Base-by-base conservation (phyloP, 2,113 vertebrate species). In the Periophthalmus modestus region DNA sequence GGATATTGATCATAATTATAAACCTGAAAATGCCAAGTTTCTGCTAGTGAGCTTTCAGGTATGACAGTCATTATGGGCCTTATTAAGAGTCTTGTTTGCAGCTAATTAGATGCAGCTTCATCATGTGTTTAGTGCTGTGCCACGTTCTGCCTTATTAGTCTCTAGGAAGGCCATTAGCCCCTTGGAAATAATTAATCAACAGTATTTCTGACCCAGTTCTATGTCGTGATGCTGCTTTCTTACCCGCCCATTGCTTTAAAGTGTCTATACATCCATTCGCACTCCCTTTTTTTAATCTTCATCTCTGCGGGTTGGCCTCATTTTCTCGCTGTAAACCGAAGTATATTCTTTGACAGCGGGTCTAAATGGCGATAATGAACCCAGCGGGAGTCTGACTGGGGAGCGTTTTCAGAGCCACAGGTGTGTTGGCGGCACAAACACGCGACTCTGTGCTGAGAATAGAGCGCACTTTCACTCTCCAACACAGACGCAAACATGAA, bases 341-440 rank as follows among this genome's bases (percentile, higher is more conserved):
- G 78, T 72, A 75, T 82, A 82, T 78, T 69, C 36, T 73, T 55
- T 46, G 68, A 82, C 71, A 47, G 68, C 48, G 52, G 28, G 74
- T 61, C 43, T 77, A 82, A 79, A 87, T 70, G 78, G 80, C 66
- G 82, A 80, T 87, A 88, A 91, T 89, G 89, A 89, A 89, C 88
- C 82, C 84, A 80, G 90, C 74, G 52, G 79, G 87, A 69, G 78
- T 75, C 85, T 85, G 82, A 86, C 62, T 73, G 70, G 78, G 77
- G 70, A 79, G 67, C 68, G 79, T 54, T 58, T 5, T 62, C 28
- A 54, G 66, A 80, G 77, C 73, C 78, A 78, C 86, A 84, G 83
- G 79, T 86, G 84, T 78, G 66, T 81, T 71, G 48, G 71, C 3
- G 57, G 70, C 59, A 24, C 18, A 59, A 28, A 77, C 71, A 80